These are phyloP conservation scores for Rhamphomyia laevipes DNA, from an alignment of 2,888 invertebrate genomes.

Conservation along the genomic window DNA sequence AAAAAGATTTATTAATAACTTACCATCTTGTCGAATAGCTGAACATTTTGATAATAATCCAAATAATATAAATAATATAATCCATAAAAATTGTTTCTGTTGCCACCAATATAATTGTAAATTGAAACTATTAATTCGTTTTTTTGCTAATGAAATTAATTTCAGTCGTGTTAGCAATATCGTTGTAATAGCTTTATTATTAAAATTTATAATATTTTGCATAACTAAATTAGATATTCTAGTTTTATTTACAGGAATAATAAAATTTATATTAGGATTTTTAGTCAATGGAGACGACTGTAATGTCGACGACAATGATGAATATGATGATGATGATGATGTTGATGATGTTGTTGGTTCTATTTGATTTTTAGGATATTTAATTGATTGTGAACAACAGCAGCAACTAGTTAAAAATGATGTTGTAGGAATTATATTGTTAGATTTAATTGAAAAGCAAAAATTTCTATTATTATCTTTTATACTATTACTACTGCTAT, in stretches of 20 bases:
- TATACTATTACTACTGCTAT: not conserved
- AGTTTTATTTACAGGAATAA: too few relatives aligned
- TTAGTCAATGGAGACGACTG: too few relatives aligned
- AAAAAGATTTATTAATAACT: slow-evolving; percentile 16
- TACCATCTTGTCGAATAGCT: slow-evolving; percentile 34
- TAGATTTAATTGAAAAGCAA: not conserved
- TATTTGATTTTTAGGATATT: too few relatives aligned
- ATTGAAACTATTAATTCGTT: not conserved
- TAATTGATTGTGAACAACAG: too few relatives aligned
- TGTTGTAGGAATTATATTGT: not conserved
- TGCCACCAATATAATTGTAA: not conserved
- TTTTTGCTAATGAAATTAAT: not conserved
- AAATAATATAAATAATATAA: not conserved
- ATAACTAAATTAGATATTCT: not conserved
- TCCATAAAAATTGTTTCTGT: not conserved
- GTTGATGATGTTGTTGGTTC: too few relatives aligned
- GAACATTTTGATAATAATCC: slow-evolving; percentile 25
- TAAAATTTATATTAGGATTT: too few relatives aligned
- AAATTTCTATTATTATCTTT: not conserved
- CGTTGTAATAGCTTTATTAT: not conserved
- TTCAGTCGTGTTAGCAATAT: slow-evolving; percentile 1
- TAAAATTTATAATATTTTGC: not conserved
- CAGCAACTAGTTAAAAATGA: too few relatives aligned
- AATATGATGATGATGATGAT: too few relatives aligned
- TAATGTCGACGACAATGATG: too few relatives aligned